phyloP scores from a whole-genome alignment of 2,113 vertebrate genomes.

The Archilochus colubris region DNA sequence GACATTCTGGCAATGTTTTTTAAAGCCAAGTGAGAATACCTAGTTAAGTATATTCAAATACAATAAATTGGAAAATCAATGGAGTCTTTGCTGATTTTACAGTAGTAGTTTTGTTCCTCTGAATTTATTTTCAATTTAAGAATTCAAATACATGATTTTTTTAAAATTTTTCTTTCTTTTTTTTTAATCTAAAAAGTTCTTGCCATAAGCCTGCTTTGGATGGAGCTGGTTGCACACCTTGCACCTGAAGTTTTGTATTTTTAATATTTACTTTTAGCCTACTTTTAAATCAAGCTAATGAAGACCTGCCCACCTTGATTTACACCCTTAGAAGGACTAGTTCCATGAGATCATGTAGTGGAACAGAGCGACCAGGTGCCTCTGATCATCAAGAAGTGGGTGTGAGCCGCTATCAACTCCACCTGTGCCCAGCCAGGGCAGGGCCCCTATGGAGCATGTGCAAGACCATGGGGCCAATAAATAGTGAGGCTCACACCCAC shows the following conservation, averaged over 20 bases:
- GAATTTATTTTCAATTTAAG: conserved; percentile 12
- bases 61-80: background rate
- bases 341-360: background rate
- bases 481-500: too few relatives aligned
- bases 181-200: background rate
- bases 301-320: background rate
- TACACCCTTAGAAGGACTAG: background rate
- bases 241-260: background rate
- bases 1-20: background rate
- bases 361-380: too few relatives aligned
- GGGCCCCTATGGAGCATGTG: too few relatives aligned
- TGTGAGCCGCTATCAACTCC: too few relatives aligned
- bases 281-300: background rate
- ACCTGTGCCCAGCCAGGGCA: too few relatives aligned
- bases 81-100: background rate
- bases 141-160: background rate
- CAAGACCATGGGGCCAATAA: too few relatives aligned
- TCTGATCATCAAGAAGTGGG: too few relatives aligned
- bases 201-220: background rate
- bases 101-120: background rate
- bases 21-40: background rate
- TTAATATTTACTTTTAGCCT: background rate
- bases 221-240: background rate
- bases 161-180: background rate
- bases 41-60: background rate